These are phyloP conservation scores for Eulemur mongoz DNA, from an alignment of 2,797 vertebrate genomes.

Conservation along the genomic window DNA sequence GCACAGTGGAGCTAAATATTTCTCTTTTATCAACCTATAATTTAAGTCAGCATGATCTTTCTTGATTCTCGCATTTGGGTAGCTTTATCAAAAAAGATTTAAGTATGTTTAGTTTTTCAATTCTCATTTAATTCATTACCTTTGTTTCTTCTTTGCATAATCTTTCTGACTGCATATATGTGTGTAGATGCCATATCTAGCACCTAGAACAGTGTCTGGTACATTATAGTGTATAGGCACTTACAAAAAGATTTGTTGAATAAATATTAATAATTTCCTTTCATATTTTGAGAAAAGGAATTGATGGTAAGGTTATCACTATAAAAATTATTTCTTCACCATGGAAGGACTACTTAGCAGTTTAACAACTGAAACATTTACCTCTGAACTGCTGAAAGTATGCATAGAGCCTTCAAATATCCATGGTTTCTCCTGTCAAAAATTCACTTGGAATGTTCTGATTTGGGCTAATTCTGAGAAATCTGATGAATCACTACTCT, in stretches of 20 bases:
- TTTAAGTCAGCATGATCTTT: background rate
- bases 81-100: background rate
- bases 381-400: background rate
- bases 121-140: background rate
- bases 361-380: background rate
- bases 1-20: background rate
- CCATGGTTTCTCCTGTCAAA: background rate
- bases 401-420: background rate
- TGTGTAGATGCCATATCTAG: background rate
- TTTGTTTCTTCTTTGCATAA: background rate
- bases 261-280: background rate
- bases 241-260: background rate
- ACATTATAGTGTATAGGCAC: background rate
- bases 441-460: background rate
- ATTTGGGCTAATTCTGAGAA: slow-evolving; percentile 15
- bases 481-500: background rate
- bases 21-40: background rate
- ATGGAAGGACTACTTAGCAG: background rate
- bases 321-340: background rate
- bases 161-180: background rate
- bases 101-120: background rate
- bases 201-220: background rate
- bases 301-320: background rate
- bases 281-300: slow-evolving; percentile 7
- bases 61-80: background rate